phyloP scores from a whole-genome alignment of 1,140 invertebrate genomes.

The Drosophila parabipectinata region DNA sequence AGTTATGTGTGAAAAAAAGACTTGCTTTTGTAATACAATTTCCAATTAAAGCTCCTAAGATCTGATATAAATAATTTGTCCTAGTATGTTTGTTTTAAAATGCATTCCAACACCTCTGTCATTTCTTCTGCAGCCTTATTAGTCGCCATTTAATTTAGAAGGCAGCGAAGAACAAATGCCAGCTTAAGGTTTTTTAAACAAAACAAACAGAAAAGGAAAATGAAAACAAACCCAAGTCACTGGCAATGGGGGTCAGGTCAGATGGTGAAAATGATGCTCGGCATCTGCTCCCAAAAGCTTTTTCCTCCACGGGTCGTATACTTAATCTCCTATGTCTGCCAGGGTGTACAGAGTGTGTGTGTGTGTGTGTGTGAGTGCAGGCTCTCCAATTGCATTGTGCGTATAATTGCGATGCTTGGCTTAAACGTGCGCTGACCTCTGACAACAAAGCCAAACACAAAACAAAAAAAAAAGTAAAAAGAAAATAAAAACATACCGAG shows the following conservation, averaged over 20 bases:
- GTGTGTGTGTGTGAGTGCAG: slow-evolving; percentile 1
- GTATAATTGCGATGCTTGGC: slow-evolving; percentile 80
- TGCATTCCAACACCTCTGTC: slow-evolving; percentile 10
- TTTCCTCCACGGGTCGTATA: slow-evolving; percentile 37
- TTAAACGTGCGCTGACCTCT: slow-evolving; percentile 81
- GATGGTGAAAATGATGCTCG: slow-evolving; percentile 33
- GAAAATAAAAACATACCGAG: slow-evolving; percentile 17
- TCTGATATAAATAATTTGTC: not conserved
- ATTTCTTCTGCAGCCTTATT: slow-evolving; percentile 22
- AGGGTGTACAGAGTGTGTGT: slow-evolving; percentile 6
- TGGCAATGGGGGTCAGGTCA: slow-evolving; percentile 45
- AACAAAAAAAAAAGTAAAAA: slow-evolving; percentile 8
- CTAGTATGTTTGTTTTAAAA: not conserved
- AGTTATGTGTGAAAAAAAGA: slow-evolving; percentile 30
- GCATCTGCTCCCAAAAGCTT: slow-evolving; percentile 46
- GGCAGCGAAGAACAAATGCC: slow-evolving; percentile 29
- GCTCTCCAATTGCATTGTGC: slow-evolving; percentile 66
- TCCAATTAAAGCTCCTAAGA: not conserved
- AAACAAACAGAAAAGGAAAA: slow-evolving; percentile 31
- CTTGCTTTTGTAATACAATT: not conserved
- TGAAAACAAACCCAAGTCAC: slow-evolving; percentile 29
- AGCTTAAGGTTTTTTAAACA: slow-evolving; percentile 28
- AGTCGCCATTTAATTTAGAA: slow-evolving; percentile 19
- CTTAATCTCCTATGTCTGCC: slow-evolving; percentile 18
- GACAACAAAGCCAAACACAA: slow-evolving; percentile 50